phyloP scores from a whole-genome alignment of 1,140 invertebrate species.

The Drosophila baimaii region DNA sequence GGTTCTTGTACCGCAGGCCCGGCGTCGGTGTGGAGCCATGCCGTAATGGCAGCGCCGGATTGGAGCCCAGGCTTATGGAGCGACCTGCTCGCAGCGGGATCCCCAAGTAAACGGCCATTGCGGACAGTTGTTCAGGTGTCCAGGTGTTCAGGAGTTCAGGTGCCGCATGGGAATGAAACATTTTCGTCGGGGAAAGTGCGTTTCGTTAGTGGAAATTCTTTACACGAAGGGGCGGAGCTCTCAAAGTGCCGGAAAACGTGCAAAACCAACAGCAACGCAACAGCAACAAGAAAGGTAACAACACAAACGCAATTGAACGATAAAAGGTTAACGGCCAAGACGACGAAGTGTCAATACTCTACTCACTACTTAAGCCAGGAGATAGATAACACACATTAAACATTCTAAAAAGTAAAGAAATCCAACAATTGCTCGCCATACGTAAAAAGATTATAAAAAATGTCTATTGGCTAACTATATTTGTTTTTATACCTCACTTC shows the following conservation, averaged over 20 bases:
- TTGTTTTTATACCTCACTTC: background rate
- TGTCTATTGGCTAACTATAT: background rate
- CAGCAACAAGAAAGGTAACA: conserved; percentile 33
- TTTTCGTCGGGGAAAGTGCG: conserved; percentile 29
- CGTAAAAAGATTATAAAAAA: background rate
- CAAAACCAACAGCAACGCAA: conserved; percentile 61
- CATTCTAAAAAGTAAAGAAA: no score
- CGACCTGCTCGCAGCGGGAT: conserved; percentile 68
- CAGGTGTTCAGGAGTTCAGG: conserved; percentile 29
- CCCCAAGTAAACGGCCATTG: conserved; percentile 35
- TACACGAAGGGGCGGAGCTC: background rate
- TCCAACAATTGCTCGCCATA: background rate
- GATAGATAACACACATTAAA: background rate
- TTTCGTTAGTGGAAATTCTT: conserved; percentile 45
- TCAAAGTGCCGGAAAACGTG: conserved; percentile 55
- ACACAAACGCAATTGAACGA: conserved; percentile 31
- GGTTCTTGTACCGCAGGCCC: conserved; percentile 94
- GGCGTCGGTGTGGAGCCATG: conserved; percentile 83
- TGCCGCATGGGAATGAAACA: conserved; percentile 58
- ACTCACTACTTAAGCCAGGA: background rate
- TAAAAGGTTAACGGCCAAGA: conserved; percentile 1
- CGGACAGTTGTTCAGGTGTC: background rate
- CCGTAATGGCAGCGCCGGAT: conserved; percentile 82
- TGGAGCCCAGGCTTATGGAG: conserved; percentile 83
- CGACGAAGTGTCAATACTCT: conserved; percentile 28